Evolutionary conservation across 2,888 invertebrate species (phyloP).

Genomic region (Sericinus montela): DNA sequence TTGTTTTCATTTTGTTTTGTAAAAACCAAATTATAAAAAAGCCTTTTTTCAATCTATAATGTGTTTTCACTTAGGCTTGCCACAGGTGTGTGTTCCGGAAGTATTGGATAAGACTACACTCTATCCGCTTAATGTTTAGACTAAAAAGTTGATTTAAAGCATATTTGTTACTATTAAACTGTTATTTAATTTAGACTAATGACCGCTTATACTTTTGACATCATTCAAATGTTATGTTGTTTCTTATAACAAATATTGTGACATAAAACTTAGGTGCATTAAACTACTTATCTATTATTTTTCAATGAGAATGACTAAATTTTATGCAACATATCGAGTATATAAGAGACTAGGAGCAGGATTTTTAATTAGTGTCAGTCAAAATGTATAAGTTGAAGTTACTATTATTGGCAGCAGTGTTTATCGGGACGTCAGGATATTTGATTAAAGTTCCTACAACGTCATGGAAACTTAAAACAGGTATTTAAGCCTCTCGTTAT

Average conservation of each 20-base stretch:
- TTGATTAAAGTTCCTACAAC: slow-evolving; percentile 54
- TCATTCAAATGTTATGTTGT: slow-evolving; percentile 17
- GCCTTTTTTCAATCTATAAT: too few species aligned
- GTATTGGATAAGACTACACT: too few species aligned
- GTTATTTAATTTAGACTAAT: slow-evolving; percentile 24
- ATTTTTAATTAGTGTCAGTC: slow-evolving; percentile 31
- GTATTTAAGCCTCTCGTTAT: slow-evolving; percentile 17
- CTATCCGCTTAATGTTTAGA: too few species aligned
- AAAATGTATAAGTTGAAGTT: slow-evolving; percentile 57
- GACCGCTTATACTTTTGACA: slow-evolving; percentile 37
- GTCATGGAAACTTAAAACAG: slow-evolving; percentile 27
- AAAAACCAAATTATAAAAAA: too few species aligned
- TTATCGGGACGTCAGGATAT: slow-evolving; percentile 40
- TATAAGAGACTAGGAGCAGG: background rate
- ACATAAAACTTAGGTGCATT: slow-evolving; percentile 37
- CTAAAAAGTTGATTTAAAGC: too few species aligned
- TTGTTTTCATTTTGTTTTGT: too few species aligned
- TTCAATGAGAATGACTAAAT: slow-evolving; percentile 26
- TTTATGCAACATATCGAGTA: slow-evolving; percentile 40
- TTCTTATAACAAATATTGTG: slow-evolving; percentile 10
- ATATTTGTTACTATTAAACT: background rate
- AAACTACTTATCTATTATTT: slow-evolving; percentile 47
- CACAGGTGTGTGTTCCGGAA: too few species aligned
- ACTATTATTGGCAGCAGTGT: slow-evolving; percentile 30
- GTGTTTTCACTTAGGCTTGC: too few species aligned